A percentile compares a stretch with the other conserved stretches of the same genome.
Conservation (phyloP, 2,113 vertebrate species). For the Aegithalos caudatus region DNA sequence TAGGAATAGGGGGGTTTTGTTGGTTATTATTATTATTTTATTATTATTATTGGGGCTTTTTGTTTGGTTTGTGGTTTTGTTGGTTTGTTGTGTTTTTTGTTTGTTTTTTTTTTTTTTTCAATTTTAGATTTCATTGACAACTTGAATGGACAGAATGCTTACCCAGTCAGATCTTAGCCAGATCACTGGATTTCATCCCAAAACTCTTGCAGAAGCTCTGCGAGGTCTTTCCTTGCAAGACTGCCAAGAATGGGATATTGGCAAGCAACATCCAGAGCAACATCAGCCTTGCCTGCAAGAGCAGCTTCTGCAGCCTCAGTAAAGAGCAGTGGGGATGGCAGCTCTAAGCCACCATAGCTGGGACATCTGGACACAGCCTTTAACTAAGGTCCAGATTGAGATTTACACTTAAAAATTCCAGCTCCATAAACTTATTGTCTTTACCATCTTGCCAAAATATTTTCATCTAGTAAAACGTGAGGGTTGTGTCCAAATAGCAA, state of each 20-base stretch:
- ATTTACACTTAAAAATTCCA: neutral
- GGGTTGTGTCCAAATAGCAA: neutral
- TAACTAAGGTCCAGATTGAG: neutral
- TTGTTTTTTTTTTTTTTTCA: neutral
- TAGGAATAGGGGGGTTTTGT: neutral
- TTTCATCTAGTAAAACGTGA: neutral
- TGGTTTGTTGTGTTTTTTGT: no score
- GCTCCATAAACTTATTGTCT: neutral
- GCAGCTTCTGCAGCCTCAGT: neutral
- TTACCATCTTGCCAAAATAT: neutral
- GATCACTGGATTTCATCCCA: neutral
- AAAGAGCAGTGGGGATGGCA: neutral
- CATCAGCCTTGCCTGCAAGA: accelerated
- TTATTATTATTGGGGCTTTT: no score
- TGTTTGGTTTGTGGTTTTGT: no score
- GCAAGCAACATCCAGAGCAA: neutral
- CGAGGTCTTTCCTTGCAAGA: neutral
- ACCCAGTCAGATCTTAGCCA: neutral
- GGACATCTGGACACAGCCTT: neutral
- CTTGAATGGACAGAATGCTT: neutral
- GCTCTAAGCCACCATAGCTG: neutral
- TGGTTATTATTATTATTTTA: no score
- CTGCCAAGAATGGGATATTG: neutral
- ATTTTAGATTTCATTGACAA: neutral
- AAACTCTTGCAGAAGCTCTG: neutral